Evolutionary conservation across 2,888 invertebrate genomes (phyloP).

Genomic region (Epinotia nisella): DNA sequence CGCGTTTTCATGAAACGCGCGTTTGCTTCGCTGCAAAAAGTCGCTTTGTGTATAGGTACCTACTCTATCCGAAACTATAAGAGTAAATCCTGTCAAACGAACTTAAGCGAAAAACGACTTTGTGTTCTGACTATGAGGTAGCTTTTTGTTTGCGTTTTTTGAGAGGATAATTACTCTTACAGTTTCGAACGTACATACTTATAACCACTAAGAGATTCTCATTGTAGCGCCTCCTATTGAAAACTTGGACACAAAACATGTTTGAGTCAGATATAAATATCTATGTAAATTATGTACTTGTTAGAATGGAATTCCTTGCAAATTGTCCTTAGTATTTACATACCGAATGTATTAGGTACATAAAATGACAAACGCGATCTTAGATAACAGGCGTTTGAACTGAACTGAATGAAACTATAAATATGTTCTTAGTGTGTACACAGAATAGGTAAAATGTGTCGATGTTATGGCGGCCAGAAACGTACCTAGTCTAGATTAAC

Average conservation of each 20-base stretch:
- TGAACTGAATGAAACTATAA: constrained; percentile 18
- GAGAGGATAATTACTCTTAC: too few species aligned
- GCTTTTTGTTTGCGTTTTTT: too few species aligned
- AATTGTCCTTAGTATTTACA: constrained; percentile 1
- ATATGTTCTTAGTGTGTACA: neutral
- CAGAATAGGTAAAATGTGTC: neutral
- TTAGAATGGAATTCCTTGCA: constrained; percentile 7
- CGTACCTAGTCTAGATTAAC: neutral
- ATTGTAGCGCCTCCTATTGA: neutral
- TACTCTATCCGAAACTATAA: too few species aligned
- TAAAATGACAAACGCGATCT: constrained; percentile 17
- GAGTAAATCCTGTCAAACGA: too few species aligned
- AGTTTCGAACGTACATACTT: too few species aligned
- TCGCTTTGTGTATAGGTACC: too few species aligned
- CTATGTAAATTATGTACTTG: neutral
- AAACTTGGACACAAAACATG: neutral
- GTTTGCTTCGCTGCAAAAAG: too few species aligned
- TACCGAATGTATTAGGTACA: neutral
- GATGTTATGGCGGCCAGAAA: neutral
- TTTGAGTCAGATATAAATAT: neutral
- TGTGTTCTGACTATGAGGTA: too few species aligned
- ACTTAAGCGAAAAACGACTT: too few species aligned
- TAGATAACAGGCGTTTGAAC: constrained; percentile 9
- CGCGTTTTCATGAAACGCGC: too few species aligned
- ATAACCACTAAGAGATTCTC: neutral